Conservation (phyloP, 2,797 vertebrate genomes). For the Manis crassicaudata region DNA sequence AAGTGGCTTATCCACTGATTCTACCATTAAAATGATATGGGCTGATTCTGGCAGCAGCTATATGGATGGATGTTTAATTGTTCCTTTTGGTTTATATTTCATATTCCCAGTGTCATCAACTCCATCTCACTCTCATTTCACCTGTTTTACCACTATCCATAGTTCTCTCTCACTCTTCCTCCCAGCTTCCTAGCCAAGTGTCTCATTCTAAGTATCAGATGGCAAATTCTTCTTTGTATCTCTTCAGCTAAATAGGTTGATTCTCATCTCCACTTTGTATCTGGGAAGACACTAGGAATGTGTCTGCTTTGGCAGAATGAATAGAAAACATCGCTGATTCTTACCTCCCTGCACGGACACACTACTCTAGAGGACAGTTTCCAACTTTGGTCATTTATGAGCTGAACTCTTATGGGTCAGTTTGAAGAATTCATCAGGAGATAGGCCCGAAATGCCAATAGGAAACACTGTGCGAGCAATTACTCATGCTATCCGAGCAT, state of each 20-base stretch:
- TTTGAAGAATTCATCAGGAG: constrained; percentile 35
- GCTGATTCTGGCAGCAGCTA: background rate
- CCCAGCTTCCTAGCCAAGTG: background rate
- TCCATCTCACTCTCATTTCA: background rate
- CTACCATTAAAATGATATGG: background rate
- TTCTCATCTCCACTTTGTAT: background rate
- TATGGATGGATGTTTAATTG: background rate
- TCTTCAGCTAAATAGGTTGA: constrained; percentile 12
- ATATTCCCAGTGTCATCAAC: background rate
- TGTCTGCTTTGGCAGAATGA: background rate
- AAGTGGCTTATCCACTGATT: background rate
- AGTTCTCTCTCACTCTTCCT: background rate
- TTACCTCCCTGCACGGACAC: background rate
- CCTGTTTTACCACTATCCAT: background rate
- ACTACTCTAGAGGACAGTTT: background rate
- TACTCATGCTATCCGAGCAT: background rate
- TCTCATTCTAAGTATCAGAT: constrained; percentile 11
- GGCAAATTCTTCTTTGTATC: background rate
- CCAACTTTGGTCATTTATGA: background rate
- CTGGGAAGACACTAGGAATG: constrained; percentile 1
- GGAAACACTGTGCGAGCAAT: constrained; percentile 14
- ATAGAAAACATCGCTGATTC: background rate
- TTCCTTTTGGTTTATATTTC: background rate
- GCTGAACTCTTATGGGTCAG: background rate
- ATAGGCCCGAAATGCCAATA: background rate